These are phyloP conservation scores for Lathronympha strigana DNA, from an alignment of 2,888 invertebrate species.

Conservation along the genomic window DNA sequence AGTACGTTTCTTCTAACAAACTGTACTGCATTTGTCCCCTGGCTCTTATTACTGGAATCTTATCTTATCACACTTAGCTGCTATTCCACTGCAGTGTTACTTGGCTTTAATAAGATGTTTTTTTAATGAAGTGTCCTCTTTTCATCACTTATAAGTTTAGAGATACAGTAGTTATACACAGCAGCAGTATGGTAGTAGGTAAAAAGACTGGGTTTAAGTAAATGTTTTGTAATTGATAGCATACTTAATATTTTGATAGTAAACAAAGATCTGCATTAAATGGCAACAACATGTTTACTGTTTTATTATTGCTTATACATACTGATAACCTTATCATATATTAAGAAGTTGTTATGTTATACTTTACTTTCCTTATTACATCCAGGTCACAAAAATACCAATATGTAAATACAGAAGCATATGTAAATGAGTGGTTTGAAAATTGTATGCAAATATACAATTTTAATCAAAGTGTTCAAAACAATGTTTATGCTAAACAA, in stretches of 20 bases:
- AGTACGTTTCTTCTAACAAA: too few species aligned
- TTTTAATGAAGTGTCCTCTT: not conserved
- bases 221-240: not conserved
- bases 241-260: not conserved
- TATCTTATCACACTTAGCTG: too few species aligned
- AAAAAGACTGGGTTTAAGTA: not conserved
- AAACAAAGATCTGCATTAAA: conserved; percentile 17
- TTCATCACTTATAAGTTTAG: not conserved
- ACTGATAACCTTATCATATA: conserved; percentile 3
- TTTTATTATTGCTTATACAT: conserved; percentile 1
- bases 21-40: too few species aligned
- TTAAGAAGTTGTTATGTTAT: conserved; percentile 5
- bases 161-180: not conserved
- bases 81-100: too few species aligned
- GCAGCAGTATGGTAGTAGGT: not conserved
- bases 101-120: too few species aligned
- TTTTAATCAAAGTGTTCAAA: too few species aligned
- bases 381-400: not conserved
- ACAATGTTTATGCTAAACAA: too few species aligned
- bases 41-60: too few species aligned
- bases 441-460: too few species aligned
- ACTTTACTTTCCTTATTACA: not conserved
- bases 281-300: not conserved
- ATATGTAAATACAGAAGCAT: not conserved
- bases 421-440: not conserved